Percentiles rank a stretch among this genome's conserved stretches.
phyloP scores from a whole-genome alignment of 2,797 vertebrate genomes.

The Leuciscus waleckii region DNA sequence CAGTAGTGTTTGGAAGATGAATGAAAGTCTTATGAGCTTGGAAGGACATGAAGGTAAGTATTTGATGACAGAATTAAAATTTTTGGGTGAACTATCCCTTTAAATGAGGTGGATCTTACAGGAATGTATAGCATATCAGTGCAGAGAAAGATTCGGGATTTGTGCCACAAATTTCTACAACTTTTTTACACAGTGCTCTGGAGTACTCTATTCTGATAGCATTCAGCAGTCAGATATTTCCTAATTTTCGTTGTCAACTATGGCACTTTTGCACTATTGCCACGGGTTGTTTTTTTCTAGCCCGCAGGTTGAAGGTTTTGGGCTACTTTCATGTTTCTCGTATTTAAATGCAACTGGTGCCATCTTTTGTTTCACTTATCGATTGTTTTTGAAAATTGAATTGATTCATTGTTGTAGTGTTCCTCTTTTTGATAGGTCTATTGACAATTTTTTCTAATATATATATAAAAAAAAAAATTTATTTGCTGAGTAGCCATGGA shows the following conservation, averaged over 20 bases:
- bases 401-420: background rate
- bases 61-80: background rate
- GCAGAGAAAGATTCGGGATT: background rate
- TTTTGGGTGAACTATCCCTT: background rate
- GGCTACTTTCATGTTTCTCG: too few relatives aligned
- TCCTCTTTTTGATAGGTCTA: background rate
- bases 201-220: too few relatives aligned
- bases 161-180: too few relatives aligned
- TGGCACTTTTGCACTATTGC: too few relatives aligned
- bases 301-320: too few relatives aligned
- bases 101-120: too few relatives aligned
- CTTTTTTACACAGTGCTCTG: too few relatives aligned
- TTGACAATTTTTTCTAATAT: background rate
- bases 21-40: background rate
- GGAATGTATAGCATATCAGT: background rate
- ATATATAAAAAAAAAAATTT: too few relatives aligned
- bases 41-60: background rate
- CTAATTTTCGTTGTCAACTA: too few relatives aligned
- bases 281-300: too few relatives aligned
- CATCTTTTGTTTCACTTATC: background rate
- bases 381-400: background rate
- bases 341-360: background rate
- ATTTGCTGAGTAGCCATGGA: too few relatives aligned
- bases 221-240: too few relatives aligned
- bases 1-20: background rate